Percentiles rank a stretch among this genome's conserved stretches.
Conservation (phyloP, 2,888 invertebrate species). For the Fragum sueziense region DNA sequence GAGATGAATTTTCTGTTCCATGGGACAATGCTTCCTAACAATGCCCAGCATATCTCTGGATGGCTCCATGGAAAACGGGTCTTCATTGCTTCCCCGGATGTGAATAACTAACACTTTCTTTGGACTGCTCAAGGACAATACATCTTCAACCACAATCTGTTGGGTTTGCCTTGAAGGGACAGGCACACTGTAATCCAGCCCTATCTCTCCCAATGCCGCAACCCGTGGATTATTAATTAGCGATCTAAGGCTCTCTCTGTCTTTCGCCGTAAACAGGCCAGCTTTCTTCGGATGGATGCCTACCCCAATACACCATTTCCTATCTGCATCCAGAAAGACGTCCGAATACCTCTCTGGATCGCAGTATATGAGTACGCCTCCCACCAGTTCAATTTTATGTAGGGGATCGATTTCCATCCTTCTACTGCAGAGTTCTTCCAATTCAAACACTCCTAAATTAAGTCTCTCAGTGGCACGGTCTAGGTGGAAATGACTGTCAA, state of each 20-base stretch:
- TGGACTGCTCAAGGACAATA: neutral
- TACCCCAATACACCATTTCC: neutral
- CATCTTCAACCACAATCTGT: neutral
- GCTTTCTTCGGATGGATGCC: slow-evolving; percentile 10
- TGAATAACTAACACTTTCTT: neutral
- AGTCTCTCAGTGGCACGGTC: neutral
- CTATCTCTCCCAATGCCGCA: slow-evolving; percentile 6
- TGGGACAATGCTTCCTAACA: neutral
- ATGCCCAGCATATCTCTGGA: neutral
- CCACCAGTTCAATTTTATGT: neutral
- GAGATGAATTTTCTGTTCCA: slow-evolving; percentile 7
- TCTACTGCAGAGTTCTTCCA: neutral
- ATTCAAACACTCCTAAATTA: neutral
- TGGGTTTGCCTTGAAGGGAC: neutral
- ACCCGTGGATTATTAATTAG: neutral
- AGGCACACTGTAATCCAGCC: neutral
- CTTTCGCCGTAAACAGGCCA: neutral
- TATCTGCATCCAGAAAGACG: neutral
- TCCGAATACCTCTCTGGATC: slow-evolving; percentile 9
- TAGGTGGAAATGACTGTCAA: slow-evolving; percentile 14
- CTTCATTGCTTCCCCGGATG: neutral
- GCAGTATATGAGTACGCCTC: slow-evolving; percentile 11
- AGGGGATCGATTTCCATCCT: neutral
- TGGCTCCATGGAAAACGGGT: neutral
- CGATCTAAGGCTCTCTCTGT: neutral